Base-by-base conservation (phyloP, 2,797 vertebrate genomes). In the Lerista edwardsae region DNA sequence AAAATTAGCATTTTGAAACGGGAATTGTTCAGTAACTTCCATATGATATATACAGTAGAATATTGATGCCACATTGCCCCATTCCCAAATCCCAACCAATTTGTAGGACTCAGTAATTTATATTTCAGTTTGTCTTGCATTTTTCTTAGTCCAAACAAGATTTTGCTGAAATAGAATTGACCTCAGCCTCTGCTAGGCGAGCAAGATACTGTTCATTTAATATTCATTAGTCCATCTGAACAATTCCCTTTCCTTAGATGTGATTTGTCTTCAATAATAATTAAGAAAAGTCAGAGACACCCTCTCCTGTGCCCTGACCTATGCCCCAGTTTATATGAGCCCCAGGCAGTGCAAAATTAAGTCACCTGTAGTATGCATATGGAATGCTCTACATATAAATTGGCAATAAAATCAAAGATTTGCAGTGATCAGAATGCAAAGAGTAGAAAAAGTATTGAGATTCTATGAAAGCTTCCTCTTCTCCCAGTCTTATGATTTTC, bases 341-440 rank as follows among this genome's bases (percentile, higher is more conserved):
- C 72, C 34, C 31, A 73, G 79, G 75, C 80, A 64, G 47, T 21
- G 27, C 51, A 75, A 31, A 47, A 57, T 44, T 59, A 75, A 62
- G 0, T 36, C 25, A 34, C 0, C 0, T 23, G 10, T 11, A 1
- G 0, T 23, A 31, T 61, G 25, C 12, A 23, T 74, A 34, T 1
- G 80, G 57, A 74, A 41, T 64, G 19, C 34, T 44, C 57, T 80
- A 34, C 75, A 34, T 44, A 57, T 1, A 1, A 59, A n/a, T 1
- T 0, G 6, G 34, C 27, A 12, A 0, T 79, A 62, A 62, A 82
- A 78, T 21, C 59, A 57, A 74, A n/a, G 39, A 73, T 51, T 69
- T 75, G 0, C 0, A 7, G 41, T 65, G 55, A 77, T 73, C 75
- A 62, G 44, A 78, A 59, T 47, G 61, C 15, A 71, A 80, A 41